Evolutionary conservation across 2,113 vertebrate species (phyloP).

Genomic region (Hystrix cristata): DNA sequence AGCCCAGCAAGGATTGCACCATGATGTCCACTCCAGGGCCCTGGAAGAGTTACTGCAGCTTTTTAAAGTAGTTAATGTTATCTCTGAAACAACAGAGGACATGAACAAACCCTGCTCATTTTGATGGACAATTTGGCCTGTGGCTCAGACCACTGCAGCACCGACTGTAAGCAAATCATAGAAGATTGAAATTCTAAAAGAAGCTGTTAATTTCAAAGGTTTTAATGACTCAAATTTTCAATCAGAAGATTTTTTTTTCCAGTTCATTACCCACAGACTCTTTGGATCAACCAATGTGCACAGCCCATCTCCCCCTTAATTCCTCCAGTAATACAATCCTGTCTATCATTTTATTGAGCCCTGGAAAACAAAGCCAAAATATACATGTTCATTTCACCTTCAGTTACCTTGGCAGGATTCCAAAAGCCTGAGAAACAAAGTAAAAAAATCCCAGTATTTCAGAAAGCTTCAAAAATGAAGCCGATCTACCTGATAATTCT

Average conservation of each 20-base stretch:
- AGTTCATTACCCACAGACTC: conserved; percentile 73
- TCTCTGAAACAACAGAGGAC: conserved; percentile 52
- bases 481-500: conserved; percentile 2
- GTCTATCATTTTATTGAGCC: conserved; percentile 44
- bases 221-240: conserved; percentile 81
- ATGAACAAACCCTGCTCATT: conserved; percentile 26
- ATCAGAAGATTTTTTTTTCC: conserved; percentile 63
- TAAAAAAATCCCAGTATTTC: neutral
- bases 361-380: conserved; percentile 67
- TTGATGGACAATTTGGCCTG: conserved; percentile 61
- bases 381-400: conserved; percentile 59
- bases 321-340: conserved; percentile 49
- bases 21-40: neutral
- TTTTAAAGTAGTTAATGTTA: conserved; percentile 58
- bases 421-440: conserved; percentile 49
- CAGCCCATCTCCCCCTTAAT: conserved; percentile 47
- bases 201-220: conserved; percentile 71
- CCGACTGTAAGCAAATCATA: conserved; percentile 54
- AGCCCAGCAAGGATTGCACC: conserved; percentile 3
- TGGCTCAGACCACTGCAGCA: conserved; percentile 39
- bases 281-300: conserved; percentile 39
- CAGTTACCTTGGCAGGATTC: conserved; percentile 66
- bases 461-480: conserved; percentile 65
- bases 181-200: conserved; percentile 75
- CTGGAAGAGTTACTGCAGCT: conserved; percentile 42